Conservation (phyloP, 2,888 invertebrate species). For the Sceliomorpha sp. region DNA sequence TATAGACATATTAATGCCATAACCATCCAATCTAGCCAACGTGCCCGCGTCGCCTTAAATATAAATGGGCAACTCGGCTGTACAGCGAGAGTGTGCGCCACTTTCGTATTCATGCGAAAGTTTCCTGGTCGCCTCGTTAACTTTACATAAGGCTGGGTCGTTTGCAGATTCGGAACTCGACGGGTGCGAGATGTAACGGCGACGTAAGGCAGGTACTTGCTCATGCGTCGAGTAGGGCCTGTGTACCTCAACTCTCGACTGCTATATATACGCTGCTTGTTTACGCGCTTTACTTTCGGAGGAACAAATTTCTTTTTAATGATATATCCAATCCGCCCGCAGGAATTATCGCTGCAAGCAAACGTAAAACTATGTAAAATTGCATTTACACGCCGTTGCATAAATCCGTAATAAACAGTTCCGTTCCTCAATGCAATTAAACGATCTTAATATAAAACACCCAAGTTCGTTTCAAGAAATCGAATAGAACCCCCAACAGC, state of each 20-base stretch:
- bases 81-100: constrained; percentile 66
- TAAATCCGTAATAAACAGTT: too few relatives aligned
- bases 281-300: constrained; percentile 18
- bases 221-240: constrained; percentile 22
- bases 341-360: too few relatives aligned
- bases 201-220: constrained; percentile 29
- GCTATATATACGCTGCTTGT: too few relatives aligned
- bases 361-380: too few relatives aligned
- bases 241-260: too few relatives aligned
- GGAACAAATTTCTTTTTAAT: too few relatives aligned
- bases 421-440: constrained; percentile 8
- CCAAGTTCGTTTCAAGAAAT: constrained; percentile 36
- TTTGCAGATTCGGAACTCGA: constrained; percentile 65
- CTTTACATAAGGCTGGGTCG: constrained; percentile 69
- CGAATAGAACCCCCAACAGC: constrained; percentile 46
- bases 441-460: constrained; percentile 17
- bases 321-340: too few relatives aligned
- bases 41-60: constrained; percentile 71
- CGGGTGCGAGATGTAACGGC: constrained; percentile 48
- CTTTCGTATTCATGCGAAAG: constrained; percentile 78
- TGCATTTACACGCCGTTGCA: too few relatives aligned
- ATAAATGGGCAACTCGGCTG: constrained; percentile 71
- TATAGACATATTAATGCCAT: constrained; percentile 71
- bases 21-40: constrained; percentile 73
- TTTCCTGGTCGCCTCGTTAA: constrained; percentile 75